Percentiles rank a stretch among this genome's conserved stretches.
Evolutionary conservation across 2,113 vertebrate genomes (phyloP).

Genomic region (Zosterops lateralis): DNA sequence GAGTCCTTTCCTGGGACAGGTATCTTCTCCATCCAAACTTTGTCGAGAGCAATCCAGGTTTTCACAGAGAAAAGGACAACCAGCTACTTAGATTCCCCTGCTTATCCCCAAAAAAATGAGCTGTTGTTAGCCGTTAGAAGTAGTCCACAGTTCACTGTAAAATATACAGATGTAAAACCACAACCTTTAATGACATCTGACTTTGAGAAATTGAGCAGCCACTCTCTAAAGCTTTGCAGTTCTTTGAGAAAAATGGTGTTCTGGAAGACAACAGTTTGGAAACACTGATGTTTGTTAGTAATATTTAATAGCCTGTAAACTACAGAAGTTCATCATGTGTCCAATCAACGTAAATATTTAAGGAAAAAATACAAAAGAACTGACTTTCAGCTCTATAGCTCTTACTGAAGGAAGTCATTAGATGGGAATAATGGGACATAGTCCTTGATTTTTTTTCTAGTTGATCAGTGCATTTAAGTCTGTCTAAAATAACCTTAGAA

Average conservation of each 20-base stretch:
- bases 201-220: background rate
- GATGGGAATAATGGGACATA: background rate
- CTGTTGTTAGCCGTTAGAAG: background rate
- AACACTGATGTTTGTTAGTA: background rate
- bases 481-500: background rate
- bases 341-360: background rate
- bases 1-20: background rate
- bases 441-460: background rate
- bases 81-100: background rate
- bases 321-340: background rate
- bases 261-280: background rate
- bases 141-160: background rate
- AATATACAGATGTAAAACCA: background rate
- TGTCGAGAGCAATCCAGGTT: accelerated
- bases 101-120: background rate
- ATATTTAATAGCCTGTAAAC: background rate
- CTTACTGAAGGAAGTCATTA: background rate
- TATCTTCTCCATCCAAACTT: background rate
- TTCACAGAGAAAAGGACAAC: background rate
- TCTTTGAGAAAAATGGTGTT: background rate
- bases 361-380: background rate
- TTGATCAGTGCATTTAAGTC: background rate
- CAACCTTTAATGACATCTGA: background rate
- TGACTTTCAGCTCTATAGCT: background rate
- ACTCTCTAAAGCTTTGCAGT: background rate